phyloP scores from a whole-genome alignment of 1,140 invertebrate genomes.

The Heterodera carotae region DNA sequence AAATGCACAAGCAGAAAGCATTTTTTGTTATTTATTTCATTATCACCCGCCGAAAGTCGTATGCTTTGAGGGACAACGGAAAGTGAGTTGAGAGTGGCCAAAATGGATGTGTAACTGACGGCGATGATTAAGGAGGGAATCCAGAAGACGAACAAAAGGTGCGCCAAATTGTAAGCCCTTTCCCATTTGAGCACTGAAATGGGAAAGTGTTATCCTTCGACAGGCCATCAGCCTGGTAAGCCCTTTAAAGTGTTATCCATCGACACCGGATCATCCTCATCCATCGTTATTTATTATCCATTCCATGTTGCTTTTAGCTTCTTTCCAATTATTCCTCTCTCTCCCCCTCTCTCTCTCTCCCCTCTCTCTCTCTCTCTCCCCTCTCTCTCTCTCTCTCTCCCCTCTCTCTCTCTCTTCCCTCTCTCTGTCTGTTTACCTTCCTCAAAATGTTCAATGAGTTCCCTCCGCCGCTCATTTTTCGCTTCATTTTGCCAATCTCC shows the following conservation, averaged over 20 bases:
- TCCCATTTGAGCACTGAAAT: conserved; percentile 40
- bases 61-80: conserved; percentile 38
- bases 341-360: no score
- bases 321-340: no score
- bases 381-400: no score
- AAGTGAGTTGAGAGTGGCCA: conserved; percentile 52
- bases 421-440: conserved; percentile 26
- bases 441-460: conserved; percentile 39
- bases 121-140: conserved; percentile 59
- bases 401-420: not conserved
- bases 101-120: conserved; percentile 46
- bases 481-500: conserved; percentile 23
- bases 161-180: conserved; percentile 53
- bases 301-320: no score
- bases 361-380: no score
- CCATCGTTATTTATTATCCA: no score
- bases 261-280: no score
- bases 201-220: no score
- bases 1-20: no score
- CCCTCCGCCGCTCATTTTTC: conserved; percentile 10
- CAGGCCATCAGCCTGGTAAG: no score
- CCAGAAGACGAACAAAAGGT: conserved; percentile 64
- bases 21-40: no score
- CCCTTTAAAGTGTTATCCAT: no score
- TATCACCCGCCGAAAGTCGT: not conserved